phyloP scores from a whole-genome alignment of 1,140 invertebrate species.

The Nasonia vitripennis region DNA sequence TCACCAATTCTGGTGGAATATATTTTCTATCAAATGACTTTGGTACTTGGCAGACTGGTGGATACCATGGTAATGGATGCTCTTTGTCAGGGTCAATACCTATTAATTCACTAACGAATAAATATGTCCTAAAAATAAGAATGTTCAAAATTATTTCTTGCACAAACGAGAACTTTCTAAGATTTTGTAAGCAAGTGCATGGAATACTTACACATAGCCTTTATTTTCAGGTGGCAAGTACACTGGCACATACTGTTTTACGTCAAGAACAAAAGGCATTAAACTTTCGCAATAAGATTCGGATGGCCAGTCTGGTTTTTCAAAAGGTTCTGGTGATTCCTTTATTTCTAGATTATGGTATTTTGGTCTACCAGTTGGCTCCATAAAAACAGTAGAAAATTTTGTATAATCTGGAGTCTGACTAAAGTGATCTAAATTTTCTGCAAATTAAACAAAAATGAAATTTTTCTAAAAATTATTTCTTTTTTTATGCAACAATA shows the following conservation, averaged over 20 bases:
- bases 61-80: constrained; percentile 85
- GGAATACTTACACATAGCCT: constrained; percentile 80
- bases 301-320: constrained; percentile 62
- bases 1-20: constrained; percentile 64
- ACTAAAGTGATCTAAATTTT: constrained; percentile 14
- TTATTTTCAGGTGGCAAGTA: constrained; percentile 86
- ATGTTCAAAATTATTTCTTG: neutral
- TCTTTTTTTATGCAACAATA: neutral
- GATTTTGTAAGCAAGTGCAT: neutral
- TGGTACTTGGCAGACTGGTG: constrained; percentile 79
- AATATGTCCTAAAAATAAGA: constrained; percentile 70
- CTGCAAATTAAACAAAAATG: constrained; percentile 6
- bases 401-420: constrained; percentile 44
- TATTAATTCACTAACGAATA: constrained; percentile 77
- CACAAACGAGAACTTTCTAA: neutral
- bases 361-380: constrained; percentile 59
- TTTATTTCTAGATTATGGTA: constrained; percentile 60
- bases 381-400: constrained; percentile 60
- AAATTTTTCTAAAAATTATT: neutral
- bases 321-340: constrained; percentile 57
- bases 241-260: constrained; percentile 72
- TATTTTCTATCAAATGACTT: constrained; percentile 70
- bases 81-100: constrained; percentile 77
- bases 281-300: constrained; percentile 59
- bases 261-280: constrained; percentile 50